Percentiles rank a stretch among this genome's conserved stretches.
phyloP scores from a whole-genome alignment of 2,797 vertebrate species.

The Oreochromis mossambicus region DNA sequence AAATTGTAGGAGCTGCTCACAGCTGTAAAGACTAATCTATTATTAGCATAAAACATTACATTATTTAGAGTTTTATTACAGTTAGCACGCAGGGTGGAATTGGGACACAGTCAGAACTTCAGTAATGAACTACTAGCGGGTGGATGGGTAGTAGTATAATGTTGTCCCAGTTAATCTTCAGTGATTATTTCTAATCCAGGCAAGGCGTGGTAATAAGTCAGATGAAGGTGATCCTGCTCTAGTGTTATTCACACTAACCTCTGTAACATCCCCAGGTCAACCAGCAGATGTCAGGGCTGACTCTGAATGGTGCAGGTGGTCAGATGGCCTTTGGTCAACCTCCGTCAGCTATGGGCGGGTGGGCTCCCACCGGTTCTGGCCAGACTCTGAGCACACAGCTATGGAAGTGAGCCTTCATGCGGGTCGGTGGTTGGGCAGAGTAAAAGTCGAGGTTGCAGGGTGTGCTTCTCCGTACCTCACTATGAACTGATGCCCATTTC shows the following conservation, averaged over 20 bases:
- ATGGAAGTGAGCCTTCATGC: slow-evolving; percentile 85
- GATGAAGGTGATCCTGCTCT: not conserved
- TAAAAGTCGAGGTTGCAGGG: slow-evolving; percentile 26
- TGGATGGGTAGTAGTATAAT: not conserved
- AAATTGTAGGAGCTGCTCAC: not conserved
- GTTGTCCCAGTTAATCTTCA: not conserved
- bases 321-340: slow-evolving; percentile 83
- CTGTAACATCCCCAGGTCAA: slow-evolving; percentile 76
- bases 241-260: not conserved
- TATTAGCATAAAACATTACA: not conserved
- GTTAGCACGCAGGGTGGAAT: not conserved
- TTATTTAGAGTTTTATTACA: not conserved
- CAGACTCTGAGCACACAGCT: slow-evolving; percentile 95
- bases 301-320: slow-evolving; percentile 75
- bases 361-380: slow-evolving; percentile 83
- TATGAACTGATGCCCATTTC: slow-evolving; percentile 74
- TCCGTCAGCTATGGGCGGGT: slow-evolving; percentile 81
- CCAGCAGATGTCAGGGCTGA: slow-evolving; percentile 93
- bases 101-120: not conserved
- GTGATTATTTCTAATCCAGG: not conserved
- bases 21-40: not conserved
- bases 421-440: slow-evolving; percentile 26
- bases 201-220: not conserved
- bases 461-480: slow-evolving; percentile 38
- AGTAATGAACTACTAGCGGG: not conserved